Evolutionary conservation across 2,888 invertebrate species (phyloP).

Genomic region (Drosophila limbata): DNA sequence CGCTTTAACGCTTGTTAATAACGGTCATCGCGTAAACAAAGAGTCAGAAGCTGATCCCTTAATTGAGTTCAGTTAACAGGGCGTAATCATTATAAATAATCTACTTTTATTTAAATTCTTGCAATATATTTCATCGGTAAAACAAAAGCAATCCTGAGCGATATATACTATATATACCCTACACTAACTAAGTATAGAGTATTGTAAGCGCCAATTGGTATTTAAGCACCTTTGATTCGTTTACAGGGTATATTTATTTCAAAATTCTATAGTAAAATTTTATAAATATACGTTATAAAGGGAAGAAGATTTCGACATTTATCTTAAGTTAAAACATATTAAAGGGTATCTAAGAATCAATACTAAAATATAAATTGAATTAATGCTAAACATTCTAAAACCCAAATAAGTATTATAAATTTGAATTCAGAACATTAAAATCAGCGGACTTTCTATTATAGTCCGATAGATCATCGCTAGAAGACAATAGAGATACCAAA

Average conservation of each 20-base stretch:
- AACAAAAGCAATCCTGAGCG: neutral
- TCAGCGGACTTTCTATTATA: slow-evolving; percentile 38
- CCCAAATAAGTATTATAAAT: slow-evolving; percentile 14
- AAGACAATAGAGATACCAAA: slow-evolving; percentile 16
- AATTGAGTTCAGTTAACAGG: neutral
- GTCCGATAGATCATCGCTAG: slow-evolving; percentile 25
- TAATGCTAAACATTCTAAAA: neutral
- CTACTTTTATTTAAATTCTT: neutral
- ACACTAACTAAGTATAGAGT: neutral
- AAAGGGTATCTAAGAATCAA: neutral
- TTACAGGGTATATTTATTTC: neutral
- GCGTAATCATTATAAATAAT: neutral
- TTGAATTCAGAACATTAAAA: slow-evolving; percentile 27
- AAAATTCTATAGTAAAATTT: no score
- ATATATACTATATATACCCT: no score
- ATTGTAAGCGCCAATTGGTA: no score
- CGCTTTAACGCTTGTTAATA: neutral
- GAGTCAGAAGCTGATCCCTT: neutral
- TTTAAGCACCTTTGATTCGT: no score
- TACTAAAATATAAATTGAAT: neutral
- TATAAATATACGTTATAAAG: no score
- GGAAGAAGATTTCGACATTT: no score
- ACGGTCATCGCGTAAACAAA: neutral
- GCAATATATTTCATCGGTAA: neutral
- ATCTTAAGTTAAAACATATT: neutral